Base-by-base conservation (phyloP, 2,113 vertebrate genomes). In the Climacteris rufus region DNA sequence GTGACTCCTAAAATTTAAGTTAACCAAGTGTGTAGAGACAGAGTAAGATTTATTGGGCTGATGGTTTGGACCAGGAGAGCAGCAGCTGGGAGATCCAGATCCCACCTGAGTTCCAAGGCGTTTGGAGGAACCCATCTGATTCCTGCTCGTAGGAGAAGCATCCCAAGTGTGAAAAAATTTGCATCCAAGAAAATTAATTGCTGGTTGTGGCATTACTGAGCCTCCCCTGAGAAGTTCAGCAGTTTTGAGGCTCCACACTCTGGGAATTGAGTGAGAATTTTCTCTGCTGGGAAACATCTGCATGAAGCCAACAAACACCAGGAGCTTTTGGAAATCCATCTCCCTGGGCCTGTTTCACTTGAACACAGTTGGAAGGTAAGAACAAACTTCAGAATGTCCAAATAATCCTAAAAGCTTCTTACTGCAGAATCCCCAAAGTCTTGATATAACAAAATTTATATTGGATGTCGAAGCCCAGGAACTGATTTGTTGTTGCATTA, bases 331-430 rank as follows among this genome's bases (percentile, higher is more conserved):
- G 74, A 81, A 89, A 80, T 96, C 83, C 8, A 3, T 65, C 90
- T 95, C 65, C 52, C 72, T 92, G 45, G 49, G 86, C 81, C 71
- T 71, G 21, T 90, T 96, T 96, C 85, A 75, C 49, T 93, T 3
- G 2, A 79, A 77, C 0, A 2, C 69, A 2, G 44, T 47, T n/a
- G 63, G 83, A 94, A 96, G 83, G 87, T 72, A 72, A 94, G 94
- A 96, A 91, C 45, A 82, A 65, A 87, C 90, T 96, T 92, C 75
- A 82, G 54, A 85, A 89, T 31, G 40, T 84, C 39, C 47, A 83
- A 92, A 96, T 96, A 97, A 94, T 94, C 94, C 83, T 93, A 52
- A 98, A 95, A 97, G 28, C 87, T 93, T 80, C 94, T 96, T 95
- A 84, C 45, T 86, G 20, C 49, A 57, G 71, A 83, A 20, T 63